Evolutionary conservation across 1,140 invertebrate species (phyloP), one percentile per base, ranked within the genome.

Genomic region (Halyomorpha halys): DNA sequence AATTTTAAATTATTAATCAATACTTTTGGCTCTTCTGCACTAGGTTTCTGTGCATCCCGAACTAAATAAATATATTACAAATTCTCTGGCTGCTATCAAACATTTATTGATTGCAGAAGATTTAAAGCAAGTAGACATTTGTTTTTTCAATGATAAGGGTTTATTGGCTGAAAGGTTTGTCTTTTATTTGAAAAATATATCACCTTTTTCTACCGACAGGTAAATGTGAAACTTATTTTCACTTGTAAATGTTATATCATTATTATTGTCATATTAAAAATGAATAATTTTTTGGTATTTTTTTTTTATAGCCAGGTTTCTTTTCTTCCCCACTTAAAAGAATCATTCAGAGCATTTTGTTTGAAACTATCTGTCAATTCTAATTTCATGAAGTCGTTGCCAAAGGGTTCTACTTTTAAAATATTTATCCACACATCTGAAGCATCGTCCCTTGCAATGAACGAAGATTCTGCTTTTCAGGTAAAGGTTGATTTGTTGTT

Each of bases 281-380:
- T 39, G 4, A 1, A 27, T 8, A 27, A 11, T 59, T 8, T 21
- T 25, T 13, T 59, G 25, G 27, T 23, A 4, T 5, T 27, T 44
- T 44, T 3, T 5, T 59, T 18, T 60, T 49, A 5, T 56, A 62
- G 23, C 60, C 65, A 51, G 45, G 82, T 83, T 73, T 77, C 81
- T 3, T 83, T 82, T 73, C 79, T 82, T 66, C 71, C 82, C 6
- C 78, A 80, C 70, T 75, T 75, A 15, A 81, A 83, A 71, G 79
- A 82, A 71, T 78, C 76, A 66, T 71, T 84, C 21, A 75, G 80
- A 64, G 78, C 77, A 18, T 77, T 82, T 68, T 82, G 78, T 68
- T 72, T 83, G 19, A 80, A 80, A 68, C 66, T 83, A 53, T 74
- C 76, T 2, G 75, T 76, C 63, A 69, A 75, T 18, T 71, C 73